These are phyloP conservation scores for Phrynocephalus guinanensis DNA, from an alignment of 2,797 vertebrate genomes.

Conservation along the genomic window DNA sequence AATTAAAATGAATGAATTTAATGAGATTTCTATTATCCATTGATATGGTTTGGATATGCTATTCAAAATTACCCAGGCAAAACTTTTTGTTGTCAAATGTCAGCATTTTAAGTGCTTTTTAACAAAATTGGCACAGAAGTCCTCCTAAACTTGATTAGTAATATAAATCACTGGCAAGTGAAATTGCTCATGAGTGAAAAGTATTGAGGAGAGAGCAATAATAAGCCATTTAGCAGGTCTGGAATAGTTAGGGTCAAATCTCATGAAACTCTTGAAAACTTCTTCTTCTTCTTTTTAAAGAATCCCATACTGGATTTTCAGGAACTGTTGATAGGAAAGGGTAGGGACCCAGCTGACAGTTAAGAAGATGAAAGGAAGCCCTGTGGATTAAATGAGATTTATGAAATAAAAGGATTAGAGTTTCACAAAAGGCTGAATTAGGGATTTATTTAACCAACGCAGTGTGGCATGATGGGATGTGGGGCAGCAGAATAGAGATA, in stretches of 20 bases:
- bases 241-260: slow-evolving; percentile 41
- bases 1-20: not conserved
- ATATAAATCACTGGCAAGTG: not conserved
- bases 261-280: slow-evolving; percentile 72
- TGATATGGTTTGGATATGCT: not conserved
- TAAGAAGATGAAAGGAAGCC: slow-evolving; percentile 80
- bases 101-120: not conserved
- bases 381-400: slow-evolving; percentile 81
- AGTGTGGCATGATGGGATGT: slow-evolving; percentile 76
- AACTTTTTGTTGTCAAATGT: not conserved
- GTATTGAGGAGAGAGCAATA: slow-evolving; percentile 23
- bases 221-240: slow-evolving; percentile 68
- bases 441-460: slow-evolving; percentile 80
- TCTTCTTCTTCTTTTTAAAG: slow-evolving; percentile 63
- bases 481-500: slow-evolving; percentile 73
- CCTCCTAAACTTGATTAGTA: not conserved
- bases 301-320: slow-evolving; percentile 62
- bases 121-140: not conserved
- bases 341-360: slow-evolving; percentile 73
- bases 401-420: slow-evolving; percentile 84
- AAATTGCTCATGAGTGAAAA: not conserved
- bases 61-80: not conserved
- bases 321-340: slow-evolving; percentile 68
- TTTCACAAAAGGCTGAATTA: slow-evolving; percentile 82
- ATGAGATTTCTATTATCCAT: not conserved